Evolutionary conservation across 2,797 vertebrate genomes (phyloP), one percentile per base, ranked within the genome.

Genomic region (Staurois parvus): DNA sequence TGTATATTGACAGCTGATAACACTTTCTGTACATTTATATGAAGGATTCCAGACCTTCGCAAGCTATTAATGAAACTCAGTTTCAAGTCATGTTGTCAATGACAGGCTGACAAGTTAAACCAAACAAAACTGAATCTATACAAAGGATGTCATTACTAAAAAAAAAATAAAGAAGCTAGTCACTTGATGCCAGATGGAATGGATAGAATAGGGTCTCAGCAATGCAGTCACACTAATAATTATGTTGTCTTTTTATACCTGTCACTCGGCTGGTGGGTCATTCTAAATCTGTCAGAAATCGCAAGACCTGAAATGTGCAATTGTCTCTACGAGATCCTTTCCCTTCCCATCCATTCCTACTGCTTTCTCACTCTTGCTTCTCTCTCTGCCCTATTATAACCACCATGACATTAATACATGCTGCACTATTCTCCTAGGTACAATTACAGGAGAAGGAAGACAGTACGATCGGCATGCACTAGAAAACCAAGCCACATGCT

Each of bases 211-310:
- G 88, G 89, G 90, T 91, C 90, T 88, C 88, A 89, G 87, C 72
- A 74, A 62, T 75, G 79, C 85, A 75, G 83, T 88, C 84, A 84
- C 15, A 79, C 77, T 91, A 90, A 92, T 92, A 90, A 92, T 91
- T 90, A 91, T 88, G 84, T 85, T 89, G 88, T 91, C 90, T 91
- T 89, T 90, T 88, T 87, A 88, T 85, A 82, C 42, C 88, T 87
- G 80, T 84, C 84, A 85, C 89, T 87, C 88, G 88, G 88, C 75
- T 89, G 87, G 89, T 84, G 85, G 87, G 90, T 89, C 88, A 79
- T 82, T 67, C 75, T 40, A 88, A 87, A 87, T 88, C 76, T 76
- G 72, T 69, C 86, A 87, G 40, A 84, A 79, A 67, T 83, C 24
- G 69, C 42, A 79, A 75, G 69, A 75, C 81, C 70, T 75, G 34